phyloP scores from a whole-genome alignment of 2,113 vertebrate species.

The Leucopsar rothschildi region DNA sequence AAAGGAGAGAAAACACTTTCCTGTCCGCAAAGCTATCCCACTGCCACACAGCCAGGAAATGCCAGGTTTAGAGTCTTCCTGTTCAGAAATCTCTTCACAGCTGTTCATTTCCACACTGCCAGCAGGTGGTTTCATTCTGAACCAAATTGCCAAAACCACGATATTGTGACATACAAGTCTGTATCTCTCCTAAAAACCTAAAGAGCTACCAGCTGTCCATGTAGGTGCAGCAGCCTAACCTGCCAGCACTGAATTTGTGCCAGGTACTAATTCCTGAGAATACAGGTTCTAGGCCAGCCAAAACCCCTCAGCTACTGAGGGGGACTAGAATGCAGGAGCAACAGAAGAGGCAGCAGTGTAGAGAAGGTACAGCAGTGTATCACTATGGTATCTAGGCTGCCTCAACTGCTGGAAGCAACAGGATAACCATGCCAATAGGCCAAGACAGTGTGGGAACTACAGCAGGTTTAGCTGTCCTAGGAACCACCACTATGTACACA shows the following conservation, averaged over 20 bases:
- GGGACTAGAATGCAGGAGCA: background rate
- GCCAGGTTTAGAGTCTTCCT: background rate
- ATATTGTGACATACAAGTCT: background rate
- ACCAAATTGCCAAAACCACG: rapidly evolving
- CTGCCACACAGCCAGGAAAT: constrained; percentile 20
- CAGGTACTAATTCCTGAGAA: background rate
- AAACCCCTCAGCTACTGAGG: background rate
- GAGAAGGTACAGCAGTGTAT: background rate
- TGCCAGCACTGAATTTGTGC: background rate
- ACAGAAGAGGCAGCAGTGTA: background rate
- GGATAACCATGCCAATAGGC: background rate
- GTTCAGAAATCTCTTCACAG: background rate
- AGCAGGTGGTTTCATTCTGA: background rate
- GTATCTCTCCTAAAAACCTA: background rate
- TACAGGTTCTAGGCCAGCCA: background rate
- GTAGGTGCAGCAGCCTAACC: background rate
- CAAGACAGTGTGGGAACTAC: background rate
- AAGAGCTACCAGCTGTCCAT: background rate
- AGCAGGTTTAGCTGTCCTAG: background rate
- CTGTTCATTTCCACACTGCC: background rate
- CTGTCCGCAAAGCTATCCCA: constrained; percentile 52
- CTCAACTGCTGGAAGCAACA: background rate
- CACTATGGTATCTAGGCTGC: background rate
- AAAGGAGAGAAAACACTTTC: constrained; percentile 12
- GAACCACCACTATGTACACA: background rate